Evolutionary conservation across 2,888 invertebrate species (phyloP), one percentile per base, ranked within the genome.

Genomic region (Myathropa florea): DNA sequence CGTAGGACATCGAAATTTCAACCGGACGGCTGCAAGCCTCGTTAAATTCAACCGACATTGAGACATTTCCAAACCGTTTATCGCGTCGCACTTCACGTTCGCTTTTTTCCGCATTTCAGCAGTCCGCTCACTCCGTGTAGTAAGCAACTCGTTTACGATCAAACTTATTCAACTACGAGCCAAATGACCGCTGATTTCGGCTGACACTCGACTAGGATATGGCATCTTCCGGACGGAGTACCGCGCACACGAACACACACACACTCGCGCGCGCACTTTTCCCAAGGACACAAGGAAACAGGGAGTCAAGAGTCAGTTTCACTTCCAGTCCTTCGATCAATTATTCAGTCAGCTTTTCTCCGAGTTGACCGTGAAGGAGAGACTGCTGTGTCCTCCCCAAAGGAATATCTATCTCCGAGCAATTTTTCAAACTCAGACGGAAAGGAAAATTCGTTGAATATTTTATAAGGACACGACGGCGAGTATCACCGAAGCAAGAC

Each of bases 41-140:
- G 83, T 83, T 79, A 78, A 75, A 83, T 67, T 65, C 78, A 75
- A 55, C 78, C 78, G 83, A 78, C 67, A 79, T 75, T 65, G 78
- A 83, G 70, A 86, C 86, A 86, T 86, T 83, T 83, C 86, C 78
- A 79, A 79, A 79, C 70, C 86, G 86, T 86, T 86, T 86, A 86
- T 86, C 78, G 82, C 65, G 79, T 78, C 75, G 75, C 86, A 83
- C 86, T 78, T 75, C 12, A 30, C 70, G 64, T 76, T 71, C 70
- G 75, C 18, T 53, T 75, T 71, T 60, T 84, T 75, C 65, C 84
- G 84, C 80, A 84, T 84, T 64, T 76, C 26, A 23, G 53, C 33
- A 59, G 33, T 39, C 4, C 30, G 39, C 21, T 21, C 24, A 59
- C 23, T 21, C 24, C 30, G 14, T 14, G 39, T 46, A n/a, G n/a